Evolutionary conservation across 2,113 vertebrate species (phyloP), one percentile per base, ranked within the genome.

Genomic region (Lepisosteus oculatus): DNA sequence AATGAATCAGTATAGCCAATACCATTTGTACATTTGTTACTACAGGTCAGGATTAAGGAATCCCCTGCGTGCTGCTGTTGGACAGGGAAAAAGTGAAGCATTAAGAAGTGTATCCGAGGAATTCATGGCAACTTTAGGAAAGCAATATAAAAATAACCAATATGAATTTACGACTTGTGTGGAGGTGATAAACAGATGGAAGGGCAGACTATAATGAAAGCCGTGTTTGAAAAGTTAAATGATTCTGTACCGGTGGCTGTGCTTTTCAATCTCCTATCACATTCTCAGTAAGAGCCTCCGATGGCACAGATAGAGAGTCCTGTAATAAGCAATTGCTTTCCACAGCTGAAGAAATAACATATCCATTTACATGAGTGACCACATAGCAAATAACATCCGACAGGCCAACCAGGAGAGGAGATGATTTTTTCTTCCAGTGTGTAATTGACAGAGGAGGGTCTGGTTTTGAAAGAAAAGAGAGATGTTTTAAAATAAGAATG

Each of bases 401-500:
- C 72, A 61, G 11, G 8, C 12, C 74, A 74, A 59, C 73, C 61
- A 61, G 29, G 59, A 65, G 17, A 78, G 66, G 78, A 67, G 76
- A 77, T 78, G 66, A 56, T 14, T 68, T 45, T 55, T 67, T 68
- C 61, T 66, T 6, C 47, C 47, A 51, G 5, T 76, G 70, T n/a
- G 56, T 56, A 70, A 12, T 77, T 70, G 72, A 69, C 74, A 54
- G 62, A 70, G 69, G 76, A 80, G 73, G 64, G 76, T 51, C 69
- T 74, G 17, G 14, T 73, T 69, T 75, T 74, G 77, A 70, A 55
- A 65, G 51, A 68, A 76, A 13, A 77, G 78, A 59, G 65, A 78
- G 68, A 59, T 59, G 56, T 59, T 59, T 6, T 59, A 12, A 59
- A 79, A 67, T 41, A 63, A 74, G 44, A 71, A 78, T 71, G 61